Evolutionary conservation across 2,888 invertebrate genomes (phyloP).

Genomic region (Gerris lacustris): DNA sequence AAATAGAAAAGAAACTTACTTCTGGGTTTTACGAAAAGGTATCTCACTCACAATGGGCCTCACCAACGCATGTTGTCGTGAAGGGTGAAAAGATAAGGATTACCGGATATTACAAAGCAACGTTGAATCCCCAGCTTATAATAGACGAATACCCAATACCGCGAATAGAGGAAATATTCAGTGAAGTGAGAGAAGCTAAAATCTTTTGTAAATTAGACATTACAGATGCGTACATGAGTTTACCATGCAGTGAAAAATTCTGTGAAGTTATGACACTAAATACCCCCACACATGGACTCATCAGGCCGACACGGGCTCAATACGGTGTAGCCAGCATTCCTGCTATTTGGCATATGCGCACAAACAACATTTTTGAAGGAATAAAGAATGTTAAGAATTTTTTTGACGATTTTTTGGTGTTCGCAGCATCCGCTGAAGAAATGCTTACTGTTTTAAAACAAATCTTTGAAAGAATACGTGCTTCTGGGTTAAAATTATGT

Average conservation of each 20-base stretch:
- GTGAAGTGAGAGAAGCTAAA: constrained; percentile 16
- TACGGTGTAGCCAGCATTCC: constrained; percentile 26
- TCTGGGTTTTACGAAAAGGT: too few relatives aligned
- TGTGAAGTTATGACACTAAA: constrained; percentile 21
- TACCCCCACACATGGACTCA: constrained; percentile 24
- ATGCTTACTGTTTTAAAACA: constrained; percentile 13
- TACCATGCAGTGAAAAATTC: constrained; percentile 19
- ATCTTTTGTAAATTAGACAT: constrained; percentile 7
- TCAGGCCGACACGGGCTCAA: constrained; percentile 16
- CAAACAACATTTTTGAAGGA: constrained; percentile 9
- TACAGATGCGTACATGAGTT: constrained; percentile 14
- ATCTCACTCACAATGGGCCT: constrained; percentile 25
- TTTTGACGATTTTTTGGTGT: constrained; percentile 11
- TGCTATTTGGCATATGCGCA: constrained; percentile 25
- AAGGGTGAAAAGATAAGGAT: constrained; percentile 10
- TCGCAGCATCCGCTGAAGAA: constrained; percentile 9
- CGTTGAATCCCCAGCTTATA: constrained; percentile 21
- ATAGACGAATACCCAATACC: constrained; percentile 19
- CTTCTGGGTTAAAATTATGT: constrained; percentile 13
- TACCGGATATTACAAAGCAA: neutral
- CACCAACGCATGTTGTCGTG: constrained; percentile 23
- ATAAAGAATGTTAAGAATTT: constrained; percentile 11
- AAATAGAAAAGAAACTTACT: too few relatives aligned
- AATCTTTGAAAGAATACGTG: constrained; percentile 13
- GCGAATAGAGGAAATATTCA: constrained; percentile 12